Base-by-base conservation (phyloP, 2,797 vertebrate genomes). In the Nothura maculosa region DNA sequence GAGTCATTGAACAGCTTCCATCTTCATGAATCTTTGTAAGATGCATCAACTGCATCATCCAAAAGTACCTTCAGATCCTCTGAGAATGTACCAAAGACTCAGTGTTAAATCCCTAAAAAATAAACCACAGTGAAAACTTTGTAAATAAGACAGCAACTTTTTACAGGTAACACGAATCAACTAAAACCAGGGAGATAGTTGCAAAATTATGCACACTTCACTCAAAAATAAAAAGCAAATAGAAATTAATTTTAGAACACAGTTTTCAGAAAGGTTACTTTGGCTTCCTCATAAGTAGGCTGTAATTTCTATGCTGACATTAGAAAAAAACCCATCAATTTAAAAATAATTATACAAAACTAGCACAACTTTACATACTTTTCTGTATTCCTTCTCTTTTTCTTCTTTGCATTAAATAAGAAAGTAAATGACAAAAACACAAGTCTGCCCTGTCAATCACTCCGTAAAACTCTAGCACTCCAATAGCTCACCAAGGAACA, bases 1-100 rank as follows among this genome's bases (percentile, higher is more conserved):
- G 85, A 95, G 74, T 76, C 90, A 93, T 22, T 58, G 40, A 94
- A 89, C 86, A 79, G 84, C 82, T 93, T 93, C 73, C 40, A 19
- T 92, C 77, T 78, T 87, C 83, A 63, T 73, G 43, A 83, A 63
- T 93, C 60, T 66, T 89, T 92, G 61, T 83, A 79, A 62, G 89
- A 94, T 96, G 73, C 48, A 85, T 69, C 61, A 64, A 69, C 86
- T 95, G 85, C 78, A 81, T 89, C 47, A 92, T 28, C 79, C 58
- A 82, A 80, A 86, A 90, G 69, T 69, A 55, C 50, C 89, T 76
- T 62, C 69, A 95, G 76, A 82, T 63, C 47, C 13, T 38, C 62
- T 79, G 52, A 62, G 70, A 89, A 81, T 50, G 38, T 57, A 89
- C 32, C 32, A 87, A 63, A 81, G 47, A 73, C 48, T 63, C 40